phyloP scores from a whole-genome alignment of 2,888 invertebrate genomes.

The Ptilodon capucinus region DNA sequence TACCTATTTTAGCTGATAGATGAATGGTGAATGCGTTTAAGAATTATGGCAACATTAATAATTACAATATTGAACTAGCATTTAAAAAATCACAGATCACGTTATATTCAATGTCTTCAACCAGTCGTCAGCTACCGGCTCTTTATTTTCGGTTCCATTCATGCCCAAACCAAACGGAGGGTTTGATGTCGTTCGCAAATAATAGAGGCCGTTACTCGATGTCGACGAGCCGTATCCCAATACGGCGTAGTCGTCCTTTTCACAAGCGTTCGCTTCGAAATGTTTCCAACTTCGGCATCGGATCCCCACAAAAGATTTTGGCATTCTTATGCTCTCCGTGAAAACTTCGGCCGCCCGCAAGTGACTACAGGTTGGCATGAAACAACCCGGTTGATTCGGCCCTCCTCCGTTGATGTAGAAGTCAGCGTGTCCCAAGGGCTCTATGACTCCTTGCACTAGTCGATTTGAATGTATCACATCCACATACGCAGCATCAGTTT shows the following conservation, averaged over 20 bases:
- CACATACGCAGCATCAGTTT: conserved; percentile 71
- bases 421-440: conserved; percentile 87
- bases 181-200: conserved; percentile 61
- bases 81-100: conserved; percentile 26
- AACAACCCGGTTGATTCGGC: conserved; percentile 87
- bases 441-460: conserved; percentile 73
- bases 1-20: neutral
- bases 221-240: conserved; percentile 74
- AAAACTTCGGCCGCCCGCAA: conserved; percentile 71
- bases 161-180: conserved; percentile 71
- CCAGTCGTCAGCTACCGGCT: conserved; percentile 44
- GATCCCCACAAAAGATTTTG: conserved; percentile 66
- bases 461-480: conserved; percentile 74
- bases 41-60: conserved; percentile 39
- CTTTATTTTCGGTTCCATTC: conserved; percentile 57
- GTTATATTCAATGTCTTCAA: conserved; percentile 46
- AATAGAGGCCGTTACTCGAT: conserved; percentile 68
- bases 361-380: conserved; percentile 76
- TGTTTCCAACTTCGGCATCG: conserved; percentile 67
- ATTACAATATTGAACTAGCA: conserved; percentile 22
- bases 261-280: conserved; percentile 64
- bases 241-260: conserved; percentile 56
- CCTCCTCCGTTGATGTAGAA: conserved; percentile 89
- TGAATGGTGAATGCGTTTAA: conserved; percentile 1
- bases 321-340: conserved; percentile 65